A percentile compares a stretch with the other conserved stretches of the same genome.
Conservation (phyloP, 2,888 invertebrate genomes). For the Acronicta alni region DNA sequence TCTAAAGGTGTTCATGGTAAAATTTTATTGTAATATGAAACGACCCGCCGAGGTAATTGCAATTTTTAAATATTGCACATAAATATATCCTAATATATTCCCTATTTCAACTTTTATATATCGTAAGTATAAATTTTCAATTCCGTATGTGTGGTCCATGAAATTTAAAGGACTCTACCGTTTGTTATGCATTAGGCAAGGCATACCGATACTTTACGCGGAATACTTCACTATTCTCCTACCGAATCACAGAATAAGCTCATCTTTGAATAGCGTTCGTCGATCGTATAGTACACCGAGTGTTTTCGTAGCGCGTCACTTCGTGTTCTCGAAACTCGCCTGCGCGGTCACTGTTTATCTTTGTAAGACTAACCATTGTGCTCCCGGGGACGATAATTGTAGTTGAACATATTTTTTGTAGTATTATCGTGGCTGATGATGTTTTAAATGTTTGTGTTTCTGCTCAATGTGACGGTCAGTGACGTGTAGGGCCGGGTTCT, state of each 20-base stretch:
- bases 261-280: slow-evolving; percentile 40
- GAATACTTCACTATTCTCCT: slow-evolving; percentile 53
- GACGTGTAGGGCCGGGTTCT: slow-evolving; percentile 79
- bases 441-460: slow-evolving; percentile 87
- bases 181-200: slow-evolving; percentile 21
- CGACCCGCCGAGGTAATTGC: slow-evolving; percentile 3
- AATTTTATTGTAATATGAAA: slow-evolving; percentile 26
- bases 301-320: slow-evolving; percentile 70
- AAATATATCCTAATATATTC: background rate
- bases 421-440: slow-evolving; percentile 80
- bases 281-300: slow-evolving; percentile 50
- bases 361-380: slow-evolving; percentile 79
- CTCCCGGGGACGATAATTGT: slow-evolving; percentile 78
- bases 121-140: slow-evolving; percentile 17
- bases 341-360: slow-evolving; percentile 77
- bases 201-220: slow-evolving; percentile 41
- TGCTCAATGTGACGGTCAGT: slow-evolving; percentile 83
- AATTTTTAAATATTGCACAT: background rate
- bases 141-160: slow-evolving; percentile 57
- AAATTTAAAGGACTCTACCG: slow-evolving; percentile 51
- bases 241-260: slow-evolving; percentile 33
- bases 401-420: slow-evolving; percentile 67
- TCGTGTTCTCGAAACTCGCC: slow-evolving; percentile 64
- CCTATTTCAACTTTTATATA: background rate
- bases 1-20: slow-evolving; percentile 52